phyloP scores from a whole-genome alignment of 2,888 invertebrate genomes.

The Eupithecia pulchellata region DNA sequence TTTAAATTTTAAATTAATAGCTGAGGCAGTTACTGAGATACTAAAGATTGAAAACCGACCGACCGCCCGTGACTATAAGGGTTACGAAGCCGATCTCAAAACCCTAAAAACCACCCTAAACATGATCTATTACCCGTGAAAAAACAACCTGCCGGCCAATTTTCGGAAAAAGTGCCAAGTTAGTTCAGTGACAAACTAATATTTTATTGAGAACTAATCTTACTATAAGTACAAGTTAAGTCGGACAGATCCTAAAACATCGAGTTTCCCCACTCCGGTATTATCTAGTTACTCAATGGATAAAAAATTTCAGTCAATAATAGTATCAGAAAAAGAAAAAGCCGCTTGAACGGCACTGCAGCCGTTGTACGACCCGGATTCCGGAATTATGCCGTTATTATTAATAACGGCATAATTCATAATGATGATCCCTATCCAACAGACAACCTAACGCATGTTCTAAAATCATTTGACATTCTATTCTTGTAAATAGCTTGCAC shows the following conservation, averaged over 20 bases:
- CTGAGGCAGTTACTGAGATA: no score
- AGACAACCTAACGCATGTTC: background rate
- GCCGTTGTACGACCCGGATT: background rate
- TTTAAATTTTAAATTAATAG: no score
- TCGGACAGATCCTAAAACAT: background rate
- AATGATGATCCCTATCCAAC: background rate
- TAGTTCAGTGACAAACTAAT: background rate
- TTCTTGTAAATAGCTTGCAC: background rate
- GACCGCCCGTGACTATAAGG: no score
- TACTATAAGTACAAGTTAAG: background rate
- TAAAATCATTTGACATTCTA: background rate
- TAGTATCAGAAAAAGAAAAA: background rate
- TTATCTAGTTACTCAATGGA: background rate
- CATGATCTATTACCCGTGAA: conserved; percentile 12
- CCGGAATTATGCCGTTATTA: no score
- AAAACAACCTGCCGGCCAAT: background rate
- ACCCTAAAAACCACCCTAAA: conserved; percentile 14
- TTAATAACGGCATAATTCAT: background rate
- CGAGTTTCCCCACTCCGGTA: background rate
- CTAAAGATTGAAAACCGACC: no score
- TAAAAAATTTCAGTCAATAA: background rate
- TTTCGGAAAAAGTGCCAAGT: conserved; percentile 9
- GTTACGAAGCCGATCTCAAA: no score
- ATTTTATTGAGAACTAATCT: background rate
- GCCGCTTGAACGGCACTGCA: background rate